A percentile compares a stretch with the other conserved stretches of the same genome.
These are phyloP conservation scores for Sandelia bainsii DNA, from an alignment of 2,797 vertebrate species.

Conservation along the genomic window DNA sequence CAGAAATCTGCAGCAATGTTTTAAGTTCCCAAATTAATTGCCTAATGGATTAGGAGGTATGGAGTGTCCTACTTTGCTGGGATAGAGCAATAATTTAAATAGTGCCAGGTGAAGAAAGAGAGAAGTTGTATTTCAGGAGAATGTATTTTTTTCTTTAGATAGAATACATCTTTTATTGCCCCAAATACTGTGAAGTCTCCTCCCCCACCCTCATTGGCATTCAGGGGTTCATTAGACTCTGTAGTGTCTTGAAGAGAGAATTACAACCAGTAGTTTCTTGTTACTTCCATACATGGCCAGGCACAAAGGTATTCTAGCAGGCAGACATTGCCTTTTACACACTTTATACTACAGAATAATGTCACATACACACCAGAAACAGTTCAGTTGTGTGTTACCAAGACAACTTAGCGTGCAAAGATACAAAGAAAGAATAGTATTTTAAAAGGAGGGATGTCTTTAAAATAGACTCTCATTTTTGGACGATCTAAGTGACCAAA, in stretches of 20 bases:
- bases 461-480: constrained; percentile 66
- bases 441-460: constrained; percentile 52
- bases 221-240: constrained; percentile 74
- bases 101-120: constrained; percentile 81
- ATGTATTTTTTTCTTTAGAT: constrained; percentile 62
- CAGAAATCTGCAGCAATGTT: constrained; percentile 76
- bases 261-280: constrained; percentile 52
- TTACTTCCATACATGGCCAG: constrained; percentile 38
- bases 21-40: constrained; percentile 83
- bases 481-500: constrained; percentile 83
- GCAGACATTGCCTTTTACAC: constrained; percentile 9
- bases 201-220: constrained; percentile 67
- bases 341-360: constrained; percentile 10
- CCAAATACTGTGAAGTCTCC: constrained; percentile 68
- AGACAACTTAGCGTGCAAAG: constrained; percentile 25
- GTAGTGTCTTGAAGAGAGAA: constrained; percentile 56
- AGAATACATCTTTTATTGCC: constrained; percentile 74
- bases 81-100: constrained; percentile 81
- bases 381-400: constrained; percentile 25
- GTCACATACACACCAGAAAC: constrained; percentile 16
- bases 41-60: constrained; percentile 81
- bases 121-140: constrained; percentile 76
- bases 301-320: constrained; percentile 38
- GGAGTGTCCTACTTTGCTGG: constrained; percentile 72
- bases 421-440: constrained; percentile 40